Evolutionary conservation across 2,888 invertebrate species (phyloP), one percentile per base, ranked within the genome.

Genomic region (Agrochola litura): DNA sequence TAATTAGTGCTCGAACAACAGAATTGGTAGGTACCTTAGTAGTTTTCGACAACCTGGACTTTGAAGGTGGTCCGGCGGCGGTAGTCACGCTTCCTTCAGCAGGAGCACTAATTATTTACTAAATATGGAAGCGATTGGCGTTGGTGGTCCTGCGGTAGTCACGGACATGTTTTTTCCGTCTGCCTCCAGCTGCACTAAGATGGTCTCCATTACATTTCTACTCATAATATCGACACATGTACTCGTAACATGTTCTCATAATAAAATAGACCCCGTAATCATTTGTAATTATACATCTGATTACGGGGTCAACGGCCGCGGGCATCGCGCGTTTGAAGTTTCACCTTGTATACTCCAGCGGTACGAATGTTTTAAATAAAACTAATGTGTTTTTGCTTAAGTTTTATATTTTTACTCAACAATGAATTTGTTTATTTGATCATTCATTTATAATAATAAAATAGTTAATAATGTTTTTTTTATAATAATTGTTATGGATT

Each of bases 281-380:
- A 58, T 6, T 56, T n/a, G 22, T 56, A n/a, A n/a, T n/a, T 12
- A 56, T 56, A 56, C 12, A 56, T 5, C n/a, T 56, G 56, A 12
- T 56, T 58, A 25, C 8, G 25, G 58, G 25, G 58, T 58, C 58
- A 58, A 58, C 25, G 16, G 14, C 22, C 4, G 41, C 4, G 4
- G 3, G 14, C n/a, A 14, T 63, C 22, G 8, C 5, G 9, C n/a
- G 8, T n/a, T 9, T 19, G 65, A 19, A 43, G 6, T 19, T 16
- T 25, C 43, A 16, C 6, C 6, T 25, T 22, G 25, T 25, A 25
- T n/a, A 41, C 12, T 41, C 22, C 4, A n/a, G 16, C 14, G 9
- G 9, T n/a, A 64, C 25, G 25, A 46, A 6, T 46, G 14, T 46
- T 61, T 30, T 10, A 46, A 71, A 46, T 71, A 71, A 71, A 71